Evolutionary conservation across 2,113 vertebrate genomes (phyloP).

Genomic region (Channa maculata): DNA sequence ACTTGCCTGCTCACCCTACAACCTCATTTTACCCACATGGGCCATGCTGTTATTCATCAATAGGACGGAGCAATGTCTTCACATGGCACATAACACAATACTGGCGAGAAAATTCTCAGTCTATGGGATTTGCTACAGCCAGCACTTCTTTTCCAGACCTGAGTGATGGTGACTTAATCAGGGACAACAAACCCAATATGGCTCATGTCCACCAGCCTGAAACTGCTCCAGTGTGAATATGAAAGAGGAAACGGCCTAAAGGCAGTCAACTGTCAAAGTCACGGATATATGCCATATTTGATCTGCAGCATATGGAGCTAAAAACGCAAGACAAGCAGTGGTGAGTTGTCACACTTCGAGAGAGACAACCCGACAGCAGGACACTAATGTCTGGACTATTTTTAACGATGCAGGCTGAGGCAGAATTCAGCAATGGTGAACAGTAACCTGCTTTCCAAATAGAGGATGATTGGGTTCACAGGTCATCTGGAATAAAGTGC

Average conservation of each 20-base stretch:
- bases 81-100: slow-evolving; percentile 31
- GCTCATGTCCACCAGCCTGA: slow-evolving; percentile 41
- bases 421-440: slow-evolving; percentile 1
- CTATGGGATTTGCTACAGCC: slow-evolving; percentile 36
- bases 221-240: slow-evolving; percentile 48
- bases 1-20: neutral
- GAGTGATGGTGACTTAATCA: slow-evolving; percentile 54
- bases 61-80: slow-evolving; percentile 10
- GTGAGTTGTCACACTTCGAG: slow-evolving; percentile 33
- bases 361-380: slow-evolving; percentile 35
- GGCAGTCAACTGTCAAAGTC: slow-evolving; percentile 61
- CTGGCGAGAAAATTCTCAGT: slow-evolving; percentile 28
- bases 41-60: slow-evolving; percentile 43
- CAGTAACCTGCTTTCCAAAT: slow-evolving; percentile 52
- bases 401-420: slow-evolving; percentile 4
- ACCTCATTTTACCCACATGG: slow-evolving; percentile 36
- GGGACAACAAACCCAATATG: slow-evolving; percentile 54
- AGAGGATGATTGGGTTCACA: neutral
- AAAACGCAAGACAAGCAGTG: slow-evolving; percentile 13
- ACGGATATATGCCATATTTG: slow-evolving; percentile 35
- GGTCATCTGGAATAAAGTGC: slow-evolving; percentile 4
- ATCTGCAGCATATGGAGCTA: slow-evolving; percentile 42
- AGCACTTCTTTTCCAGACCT: slow-evolving; percentile 42
- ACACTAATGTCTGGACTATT: slow-evolving; percentile 35
- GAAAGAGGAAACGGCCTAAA: slow-evolving; percentile 51